Conservation (phyloP, 2,113 vertebrate genomes). For the Gila orcuttii region DNA sequence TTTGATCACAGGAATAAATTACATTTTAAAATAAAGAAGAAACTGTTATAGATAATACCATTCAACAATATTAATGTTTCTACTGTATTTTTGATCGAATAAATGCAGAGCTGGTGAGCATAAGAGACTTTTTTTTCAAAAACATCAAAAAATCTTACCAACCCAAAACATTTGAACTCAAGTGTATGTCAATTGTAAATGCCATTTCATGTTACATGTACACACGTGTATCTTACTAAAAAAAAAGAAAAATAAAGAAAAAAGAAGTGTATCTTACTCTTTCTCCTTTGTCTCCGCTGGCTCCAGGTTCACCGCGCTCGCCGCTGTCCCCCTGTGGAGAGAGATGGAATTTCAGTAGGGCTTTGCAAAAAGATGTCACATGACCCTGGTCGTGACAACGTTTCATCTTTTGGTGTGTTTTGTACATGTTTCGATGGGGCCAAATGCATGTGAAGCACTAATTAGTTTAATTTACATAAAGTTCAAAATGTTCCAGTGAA, state of each 20-base stretch:
- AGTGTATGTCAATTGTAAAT: background rate
- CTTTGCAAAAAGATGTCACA: background rate
- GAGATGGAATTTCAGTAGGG: background rate
- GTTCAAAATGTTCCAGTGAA: background rate
- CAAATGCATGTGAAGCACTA: background rate
- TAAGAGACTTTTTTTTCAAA: background rate
- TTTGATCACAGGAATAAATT: background rate
- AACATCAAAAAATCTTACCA: too few relatives aligned
- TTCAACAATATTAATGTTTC: background rate
- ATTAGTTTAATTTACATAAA: too few relatives aligned
- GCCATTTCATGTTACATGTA: background rate
- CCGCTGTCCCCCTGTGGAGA: constrained; percentile 82
- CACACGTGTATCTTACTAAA: too few relatives aligned
- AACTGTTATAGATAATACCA: background rate
- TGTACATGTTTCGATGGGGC: background rate
- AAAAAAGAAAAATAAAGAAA: background rate
- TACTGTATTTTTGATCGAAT: too few relatives aligned
- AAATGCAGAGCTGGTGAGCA: too few relatives aligned
- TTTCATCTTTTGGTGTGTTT: background rate
- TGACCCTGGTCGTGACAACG: background rate
- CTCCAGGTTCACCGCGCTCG: constrained; percentile 76
- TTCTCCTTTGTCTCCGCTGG: constrained; percentile 83
- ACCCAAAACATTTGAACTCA: background rate
- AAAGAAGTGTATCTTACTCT: constrained; percentile 73
- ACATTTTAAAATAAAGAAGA: background rate